Base-by-base conservation (phyloP, 2,113 vertebrate genomes). In the Syrrhaptes paradoxus region DNA sequence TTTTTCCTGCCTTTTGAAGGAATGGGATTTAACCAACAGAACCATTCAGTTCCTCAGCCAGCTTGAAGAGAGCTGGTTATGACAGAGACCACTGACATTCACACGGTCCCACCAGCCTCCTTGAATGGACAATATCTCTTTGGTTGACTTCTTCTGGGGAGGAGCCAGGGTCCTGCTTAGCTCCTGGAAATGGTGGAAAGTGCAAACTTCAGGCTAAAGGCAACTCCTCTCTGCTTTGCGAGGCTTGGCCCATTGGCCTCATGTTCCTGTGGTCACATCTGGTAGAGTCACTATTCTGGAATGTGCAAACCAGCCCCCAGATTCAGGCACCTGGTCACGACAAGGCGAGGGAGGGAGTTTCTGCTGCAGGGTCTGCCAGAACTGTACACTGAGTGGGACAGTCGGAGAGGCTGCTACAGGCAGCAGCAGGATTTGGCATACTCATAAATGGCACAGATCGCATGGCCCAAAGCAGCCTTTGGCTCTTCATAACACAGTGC, bases 351-450 rank as follows among this genome's bases (percentile, higher is more conserved):
- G 14, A 82, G 32, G 10, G 29, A 52, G 15, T 31, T 86, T 61
- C 52, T 85, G 52, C 28, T 72, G 46, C 7, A 21, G 45, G 57
- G 61, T 48, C 61, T 43, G 49, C 17, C 45, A 54, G 31, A 80
- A 36, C 41, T 0, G 0, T 41, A 11, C 1, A 4, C 34, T 34
- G 38, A 57, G 59, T 2, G 2, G 41, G 32, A 21, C 31, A 29
- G 36, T 34, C 1, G 0, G 52, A 49, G 28, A 81, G 17, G 55
- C 51, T 74, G 57, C n/a, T n/a, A 19, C 61, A 67, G 68, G 70
- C 61, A 70, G 38, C 2, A 0, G 5, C 5, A 3, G 34, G 41
- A 68, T n/a, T 58, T 11, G 0, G 10, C 25, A 10, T 4, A 10
- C 54, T 41, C 57, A 32, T 16, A 75, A 51, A 48, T 17, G 49